A percentile compares a stretch with the other conserved stretches of the same genome.
Conservation (phyloP, 2,113 vertebrate species). For the Nanorana parkeri region DNA sequence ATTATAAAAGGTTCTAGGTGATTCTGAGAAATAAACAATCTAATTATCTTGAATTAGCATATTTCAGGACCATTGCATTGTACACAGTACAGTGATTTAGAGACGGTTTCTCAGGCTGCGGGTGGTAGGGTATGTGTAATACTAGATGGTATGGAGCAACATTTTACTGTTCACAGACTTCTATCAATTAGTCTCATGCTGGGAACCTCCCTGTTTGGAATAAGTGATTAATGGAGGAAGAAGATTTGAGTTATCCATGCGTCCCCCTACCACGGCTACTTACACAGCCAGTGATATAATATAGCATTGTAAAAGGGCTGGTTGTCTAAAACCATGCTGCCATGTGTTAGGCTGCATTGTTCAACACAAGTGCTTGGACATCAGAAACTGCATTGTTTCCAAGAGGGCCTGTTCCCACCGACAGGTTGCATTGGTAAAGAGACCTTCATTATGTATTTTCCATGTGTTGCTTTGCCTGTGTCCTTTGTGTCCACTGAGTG, state of each 20-base stretch:
- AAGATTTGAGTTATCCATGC: background rate
- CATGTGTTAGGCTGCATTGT: no score
- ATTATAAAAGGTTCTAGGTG: no score
- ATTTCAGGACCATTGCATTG: background rate
- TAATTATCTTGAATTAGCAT: background rate
- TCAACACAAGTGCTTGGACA: no score
- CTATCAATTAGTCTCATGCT: slow-evolving; percentile 44
- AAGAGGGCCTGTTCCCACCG: no score
- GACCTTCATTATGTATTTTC: no score
- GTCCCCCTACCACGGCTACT: background rate
- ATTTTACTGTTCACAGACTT: slow-evolving; percentile 3
- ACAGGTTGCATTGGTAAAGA: no score
- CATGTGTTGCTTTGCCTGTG: no score
- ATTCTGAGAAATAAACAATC: background rate
- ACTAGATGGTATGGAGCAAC: background rate
- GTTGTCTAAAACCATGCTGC: no score
- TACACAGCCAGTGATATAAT: no score
- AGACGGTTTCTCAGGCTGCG: background rate
- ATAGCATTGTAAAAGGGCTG: no score
- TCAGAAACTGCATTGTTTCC: no score
- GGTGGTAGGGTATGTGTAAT: slow-evolving; percentile 27
- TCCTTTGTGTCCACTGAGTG: no score
- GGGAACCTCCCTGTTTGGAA: slow-evolving; percentile 24
- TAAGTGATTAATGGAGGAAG: slow-evolving; percentile 18
- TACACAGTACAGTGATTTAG: slow-evolving; percentile 28